Conservation (phyloP, 2,888 invertebrate species). For the Microplitis deprimator region DNA sequence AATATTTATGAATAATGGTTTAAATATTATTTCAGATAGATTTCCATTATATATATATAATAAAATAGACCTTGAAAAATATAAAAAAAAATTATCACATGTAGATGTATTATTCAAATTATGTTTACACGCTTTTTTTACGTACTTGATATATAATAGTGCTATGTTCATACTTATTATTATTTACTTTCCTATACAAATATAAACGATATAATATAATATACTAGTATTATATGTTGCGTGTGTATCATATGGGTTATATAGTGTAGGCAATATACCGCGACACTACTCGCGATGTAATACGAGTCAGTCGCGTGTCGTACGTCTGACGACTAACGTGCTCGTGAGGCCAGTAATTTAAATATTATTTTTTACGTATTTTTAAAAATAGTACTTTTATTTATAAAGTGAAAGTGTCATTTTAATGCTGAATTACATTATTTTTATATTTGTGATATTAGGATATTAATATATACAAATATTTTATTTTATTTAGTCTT, state of each 20-base stretch:
- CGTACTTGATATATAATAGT: conserved; percentile 1
- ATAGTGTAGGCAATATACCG: background rate
- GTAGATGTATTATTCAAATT: background rate
- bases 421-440: too few relatives aligned
- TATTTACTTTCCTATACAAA: conserved; percentile 4
- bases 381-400: too few relatives aligned
- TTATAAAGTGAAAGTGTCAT: too few relatives aligned
- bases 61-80: background rate
- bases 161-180: background rate
- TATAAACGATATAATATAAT: background rate
- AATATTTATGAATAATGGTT: background rate
- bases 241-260: background rate
- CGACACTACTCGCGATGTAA: background rate
- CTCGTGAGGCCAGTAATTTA: background rate
- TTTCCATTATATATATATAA: background rate
- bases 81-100: background rate
- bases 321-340: conserved; percentile 46
- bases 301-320: conserved; percentile 48
- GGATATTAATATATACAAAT: too few relatives aligned
- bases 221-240: background rate
- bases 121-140: background rate
- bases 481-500: background rate
- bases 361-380: background rate
- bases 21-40: background rate
- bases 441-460: too few relatives aligned